Base-by-base conservation (phyloP, 2,113 vertebrate genomes). In the Aplodontia rufa region DNA sequence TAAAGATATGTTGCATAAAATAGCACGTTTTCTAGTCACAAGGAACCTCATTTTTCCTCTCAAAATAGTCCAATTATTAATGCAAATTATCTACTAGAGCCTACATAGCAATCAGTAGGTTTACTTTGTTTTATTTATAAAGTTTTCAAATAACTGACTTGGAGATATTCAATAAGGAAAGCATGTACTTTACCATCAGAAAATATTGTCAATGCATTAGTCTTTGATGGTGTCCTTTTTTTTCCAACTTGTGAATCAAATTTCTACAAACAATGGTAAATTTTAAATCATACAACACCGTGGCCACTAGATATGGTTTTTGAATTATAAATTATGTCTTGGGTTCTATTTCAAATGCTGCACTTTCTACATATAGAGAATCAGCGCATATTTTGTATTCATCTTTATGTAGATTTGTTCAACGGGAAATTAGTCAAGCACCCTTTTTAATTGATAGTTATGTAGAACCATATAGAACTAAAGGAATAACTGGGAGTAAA, bases 221-320 rank as follows among this genome's bases (percentile, higher is more conserved):
- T 64, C 51, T 94, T 82, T 68, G 28, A 37, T 26, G 26, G 35
- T n/a, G 7, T 45, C 82, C 71, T 68, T 55, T 51, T 79, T 72
- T 62, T 35, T 16, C 24, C 24, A 42, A 58, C 66, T 93, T 94
- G 42, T 78, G 35, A 90, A 83, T 88, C 74, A 80, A 26, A 68
- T 90, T 74, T 96, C 79, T 87, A 85, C 14, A 90, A 91, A 49
- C 17, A 89, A 66, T 32, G 24, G 45, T 40, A 87, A 64, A 92
- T 66, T 66, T 71, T 60, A 91, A 85, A 17, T 94, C 28, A 68
- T 74, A 82, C 3, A 66, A 37, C 32, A 83, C 24, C 30, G 86
- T 51, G 42, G 83, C 22, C n/a, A 93, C 35, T 74, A 88, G 20
- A 28, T n/a, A 93, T 66, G 45, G 58, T 89, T 97, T 97, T 90